phyloP scores from a whole-genome alignment of 53 echinoderm and acorn worm species.

The Actinopyga echinites region DNA sequence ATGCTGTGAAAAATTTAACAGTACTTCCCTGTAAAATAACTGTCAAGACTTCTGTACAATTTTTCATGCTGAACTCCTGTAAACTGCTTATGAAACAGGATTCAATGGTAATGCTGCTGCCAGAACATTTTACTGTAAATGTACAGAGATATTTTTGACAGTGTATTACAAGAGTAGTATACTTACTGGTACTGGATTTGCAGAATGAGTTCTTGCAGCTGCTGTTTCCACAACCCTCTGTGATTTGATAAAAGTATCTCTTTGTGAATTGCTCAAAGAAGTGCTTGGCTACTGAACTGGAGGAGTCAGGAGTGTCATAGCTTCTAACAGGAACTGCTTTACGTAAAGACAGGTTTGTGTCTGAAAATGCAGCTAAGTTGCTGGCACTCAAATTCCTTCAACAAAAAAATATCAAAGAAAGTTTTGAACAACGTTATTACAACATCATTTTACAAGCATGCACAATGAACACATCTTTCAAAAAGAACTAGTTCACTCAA shows the following conservation, averaged over 20 bases:
- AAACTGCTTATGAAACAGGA: too few species aligned
- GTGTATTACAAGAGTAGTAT: not conserved
- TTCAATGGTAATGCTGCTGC: too few species aligned
- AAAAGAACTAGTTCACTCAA: too few species aligned
- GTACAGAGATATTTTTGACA: too few species aligned
- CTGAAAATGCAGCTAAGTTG: slow-evolving; percentile 87
- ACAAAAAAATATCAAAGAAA: not conserved
- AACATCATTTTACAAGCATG: not conserved
- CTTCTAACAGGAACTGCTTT: slow-evolving; percentile 75
- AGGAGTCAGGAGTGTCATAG: slow-evolving; percentile 83
- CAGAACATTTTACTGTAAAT: too few species aligned
- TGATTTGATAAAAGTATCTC: slow-evolving; percentile 81
- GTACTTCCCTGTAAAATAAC: too few species aligned
- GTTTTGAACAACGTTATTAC: not conserved
- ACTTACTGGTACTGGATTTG: slow-evolving; percentile 64
- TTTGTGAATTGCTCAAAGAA: slow-evolving; percentile 80
- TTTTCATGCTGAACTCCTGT: too few species aligned
- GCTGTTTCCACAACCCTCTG: slow-evolving; percentile 72
- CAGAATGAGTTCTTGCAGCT: slow-evolving; percentile 83
- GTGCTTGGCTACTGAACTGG: slow-evolving; percentile 60
- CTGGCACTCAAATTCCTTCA: slow-evolving; percentile 91
- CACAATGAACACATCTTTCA: too few species aligned
- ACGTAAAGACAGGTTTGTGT: slow-evolving; percentile 88
- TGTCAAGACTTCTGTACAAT: too few species aligned
- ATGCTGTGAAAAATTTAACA: too few species aligned